These are phyloP conservation scores for Myocastor coypus DNA, from an alignment of 2,113 vertebrate genomes.

Conservation along the genomic window DNA sequence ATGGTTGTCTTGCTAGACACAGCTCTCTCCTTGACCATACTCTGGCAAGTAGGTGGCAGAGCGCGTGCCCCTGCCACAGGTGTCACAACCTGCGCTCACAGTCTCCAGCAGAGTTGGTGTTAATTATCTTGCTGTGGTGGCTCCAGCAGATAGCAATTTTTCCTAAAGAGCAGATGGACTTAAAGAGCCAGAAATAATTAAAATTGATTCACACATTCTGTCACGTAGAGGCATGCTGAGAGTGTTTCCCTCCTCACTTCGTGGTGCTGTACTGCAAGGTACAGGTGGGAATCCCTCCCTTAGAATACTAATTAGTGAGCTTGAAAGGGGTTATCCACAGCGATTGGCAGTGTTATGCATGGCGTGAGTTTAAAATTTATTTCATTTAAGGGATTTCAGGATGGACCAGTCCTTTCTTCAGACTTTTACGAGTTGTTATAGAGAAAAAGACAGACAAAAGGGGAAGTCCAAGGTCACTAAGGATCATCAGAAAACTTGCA, in stretches of 20 bases:
- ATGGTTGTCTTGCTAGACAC: not conserved
- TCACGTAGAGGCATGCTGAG: slow-evolving; percentile 78
- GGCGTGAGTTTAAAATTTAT: slow-evolving; percentile 74
- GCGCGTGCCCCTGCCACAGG: slow-evolving; percentile 56
- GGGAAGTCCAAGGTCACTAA: slow-evolving; percentile 73
- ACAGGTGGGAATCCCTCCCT: slow-evolving; percentile 74
- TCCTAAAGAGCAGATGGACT: slow-evolving; percentile 84
- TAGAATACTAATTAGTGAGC: slow-evolving; percentile 80
- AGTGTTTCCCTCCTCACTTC: slow-evolving; percentile 68
- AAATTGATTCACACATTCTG: slow-evolving; percentile 87
- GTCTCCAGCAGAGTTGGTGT: slow-evolving; percentile 80
- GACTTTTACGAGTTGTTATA: not conserved
- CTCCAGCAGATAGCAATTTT: slow-evolving; percentile 84
- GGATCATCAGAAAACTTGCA: not conserved
- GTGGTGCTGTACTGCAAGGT: slow-evolving; percentile 70
- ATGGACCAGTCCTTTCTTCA: slow-evolving; percentile 64
- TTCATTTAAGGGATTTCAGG: slow-evolving; percentile 72
- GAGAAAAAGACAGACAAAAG: slow-evolving; percentile 64
- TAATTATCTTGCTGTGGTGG: slow-evolving; percentile 85
- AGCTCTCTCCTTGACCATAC: not conserved
- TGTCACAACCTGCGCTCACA: slow-evolving; percentile 77
- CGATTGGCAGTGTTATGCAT: slow-evolving; percentile 72
- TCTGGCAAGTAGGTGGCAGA: slow-evolving; percentile 44
- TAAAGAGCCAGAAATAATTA: slow-evolving; percentile 90
- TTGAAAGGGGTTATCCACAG: slow-evolving; percentile 65